Percentiles rank a stretch among this genome's conserved stretches.
Conservation (phyloP, 2,797 vertebrate genomes). For the Mastacembelus armatus region DNA sequence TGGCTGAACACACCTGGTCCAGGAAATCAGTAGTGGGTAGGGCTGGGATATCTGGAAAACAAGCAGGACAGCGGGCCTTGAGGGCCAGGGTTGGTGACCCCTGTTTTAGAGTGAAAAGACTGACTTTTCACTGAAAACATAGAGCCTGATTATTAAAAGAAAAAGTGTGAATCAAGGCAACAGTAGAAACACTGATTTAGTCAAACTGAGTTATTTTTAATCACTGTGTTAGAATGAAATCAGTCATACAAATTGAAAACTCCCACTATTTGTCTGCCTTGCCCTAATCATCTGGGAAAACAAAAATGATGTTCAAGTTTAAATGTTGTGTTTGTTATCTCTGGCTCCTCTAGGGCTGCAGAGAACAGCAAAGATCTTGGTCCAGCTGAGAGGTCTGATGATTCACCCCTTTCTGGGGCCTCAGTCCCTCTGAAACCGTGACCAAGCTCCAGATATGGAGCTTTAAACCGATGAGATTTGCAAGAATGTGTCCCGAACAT, state of each 20-base stretch:
- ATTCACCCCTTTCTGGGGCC: background rate
- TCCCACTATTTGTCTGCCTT: background rate
- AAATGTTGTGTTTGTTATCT: constrained; percentile 38
- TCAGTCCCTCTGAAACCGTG: background rate
- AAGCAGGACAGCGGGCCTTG: too few relatives aligned
- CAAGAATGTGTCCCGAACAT: background rate
- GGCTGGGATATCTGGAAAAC: too few relatives aligned
- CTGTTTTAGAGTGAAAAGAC: too few relatives aligned
- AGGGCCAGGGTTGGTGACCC: too few relatives aligned
- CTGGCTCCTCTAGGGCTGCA: constrained; percentile 9
- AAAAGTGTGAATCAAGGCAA: background rate
- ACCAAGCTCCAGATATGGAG: background rate
- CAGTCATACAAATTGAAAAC: background rate
- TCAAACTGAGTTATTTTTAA: background rate
- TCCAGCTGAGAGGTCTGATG: constrained; percentile 7
- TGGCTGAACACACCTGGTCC: too few relatives aligned
- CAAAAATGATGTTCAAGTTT: constrained; percentile 20
- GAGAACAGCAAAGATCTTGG: background rate
- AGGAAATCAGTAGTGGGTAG: too few relatives aligned
- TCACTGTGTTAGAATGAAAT: background rate
- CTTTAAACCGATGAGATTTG: background rate
- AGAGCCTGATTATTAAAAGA: background rate
- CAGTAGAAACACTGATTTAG: background rate
- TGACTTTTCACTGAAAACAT: too few relatives aligned
- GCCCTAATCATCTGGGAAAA: constrained; percentile 1